phyloP scores from a whole-genome alignment of 2,888 invertebrate genomes.

The Trypoxylon attenuatum region DNA sequence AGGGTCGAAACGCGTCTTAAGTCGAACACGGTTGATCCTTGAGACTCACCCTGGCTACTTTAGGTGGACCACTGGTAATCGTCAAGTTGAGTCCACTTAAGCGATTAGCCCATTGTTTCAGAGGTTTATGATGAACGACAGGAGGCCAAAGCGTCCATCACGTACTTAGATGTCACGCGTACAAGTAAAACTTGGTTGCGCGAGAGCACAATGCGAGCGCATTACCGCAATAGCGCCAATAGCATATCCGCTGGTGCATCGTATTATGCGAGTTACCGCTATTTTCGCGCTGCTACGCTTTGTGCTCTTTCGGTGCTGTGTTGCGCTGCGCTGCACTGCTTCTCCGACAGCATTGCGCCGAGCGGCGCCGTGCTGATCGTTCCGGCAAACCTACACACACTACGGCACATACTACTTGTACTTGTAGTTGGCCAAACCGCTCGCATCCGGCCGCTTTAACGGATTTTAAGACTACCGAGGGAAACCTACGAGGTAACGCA shows the following conservation, averaged over 20 bases:
- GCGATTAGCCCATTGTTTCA: slow-evolving; percentile 37
- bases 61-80: no score
- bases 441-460: no score
- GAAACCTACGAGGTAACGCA: no score
- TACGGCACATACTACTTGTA: no score
- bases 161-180: slow-evolving; percentile 30
- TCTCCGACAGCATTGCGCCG: no score
- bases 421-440: no score
- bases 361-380: slow-evolving; percentile 44
- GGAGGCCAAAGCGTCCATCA: slow-evolving; percentile 14
- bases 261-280: slow-evolving; percentile 58
- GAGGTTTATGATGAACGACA: slow-evolving; percentile 34
- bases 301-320: slow-evolving; percentile 46
- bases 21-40: neutral
- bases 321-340: no score
- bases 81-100: slow-evolving; percentile 17
- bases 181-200: slow-evolving; percentile 25
- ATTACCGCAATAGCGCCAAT: slow-evolving; percentile 56
- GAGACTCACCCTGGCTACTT: neutral
- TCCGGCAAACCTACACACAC: no score
- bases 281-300: slow-evolving; percentile 60
- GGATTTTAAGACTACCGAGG: no score
- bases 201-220: slow-evolving; percentile 39
- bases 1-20: neutral
- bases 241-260: slow-evolving; percentile 57